Percentiles rank a stretch among this genome's conserved stretches.
phyloP scores from a whole-genome alignment of 1,140 invertebrate species.

The Lepidurus apus region DNA sequence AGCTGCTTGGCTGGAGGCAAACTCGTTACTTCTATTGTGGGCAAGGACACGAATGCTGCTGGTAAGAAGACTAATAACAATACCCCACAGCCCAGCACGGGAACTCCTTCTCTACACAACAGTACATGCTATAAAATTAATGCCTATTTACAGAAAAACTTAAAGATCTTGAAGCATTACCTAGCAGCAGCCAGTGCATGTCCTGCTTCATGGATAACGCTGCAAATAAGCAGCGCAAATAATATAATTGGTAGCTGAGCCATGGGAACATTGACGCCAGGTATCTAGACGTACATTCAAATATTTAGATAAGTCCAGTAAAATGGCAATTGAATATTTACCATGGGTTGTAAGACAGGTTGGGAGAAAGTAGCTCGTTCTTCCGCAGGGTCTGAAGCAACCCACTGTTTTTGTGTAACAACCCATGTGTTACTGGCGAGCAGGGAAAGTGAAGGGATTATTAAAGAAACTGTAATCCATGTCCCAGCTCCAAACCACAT shows the following conservation, averaged over 20 bases:
- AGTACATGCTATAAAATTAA: not conserved
- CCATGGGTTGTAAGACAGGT: not conserved
- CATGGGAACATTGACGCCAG: not conserved
- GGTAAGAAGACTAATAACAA: not conserved
- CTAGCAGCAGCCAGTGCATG: not conserved
- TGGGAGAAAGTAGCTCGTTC: not conserved
- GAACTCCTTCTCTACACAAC: not conserved
- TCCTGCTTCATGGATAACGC: conserved; percentile 12
- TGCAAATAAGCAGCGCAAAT: not conserved
- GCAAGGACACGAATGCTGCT: conserved; percentile 2
- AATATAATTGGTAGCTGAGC: not conserved
- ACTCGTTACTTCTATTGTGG: not conserved
- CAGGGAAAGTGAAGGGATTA: not conserved
- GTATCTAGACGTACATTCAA: not conserved
- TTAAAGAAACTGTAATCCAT: conserved; percentile 7
- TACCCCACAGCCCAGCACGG: not conserved
- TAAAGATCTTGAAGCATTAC: not conserved
- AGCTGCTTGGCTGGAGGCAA: not conserved
- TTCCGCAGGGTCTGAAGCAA: not conserved
- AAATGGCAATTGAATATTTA: not conserved
- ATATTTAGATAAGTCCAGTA: not conserved
- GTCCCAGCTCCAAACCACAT: not conserved
- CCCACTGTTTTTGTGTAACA: not conserved
- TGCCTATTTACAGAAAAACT: not conserved
- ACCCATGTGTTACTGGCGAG: not conserved